Conservation (phyloP, 2,888 invertebrate genomes). For the Saturnia japonica region DNA sequence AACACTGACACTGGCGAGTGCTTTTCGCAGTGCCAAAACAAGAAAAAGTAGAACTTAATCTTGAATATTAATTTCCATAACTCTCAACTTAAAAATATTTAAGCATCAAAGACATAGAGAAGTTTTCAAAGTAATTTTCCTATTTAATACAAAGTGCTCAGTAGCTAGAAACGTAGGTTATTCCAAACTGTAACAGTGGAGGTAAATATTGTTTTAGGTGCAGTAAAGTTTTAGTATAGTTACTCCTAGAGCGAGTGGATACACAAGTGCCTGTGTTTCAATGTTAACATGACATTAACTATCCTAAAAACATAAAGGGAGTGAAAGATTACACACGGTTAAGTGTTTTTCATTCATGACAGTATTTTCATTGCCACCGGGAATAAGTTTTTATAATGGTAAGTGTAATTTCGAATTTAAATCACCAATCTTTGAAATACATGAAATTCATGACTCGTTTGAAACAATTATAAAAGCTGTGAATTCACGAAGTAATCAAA, state of each 20-base stretch:
- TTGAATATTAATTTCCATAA: too few relatives aligned
- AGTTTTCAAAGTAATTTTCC: not conserved
- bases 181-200: constrained; percentile 2
- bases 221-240: constrained; percentile 9
- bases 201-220: constrained; percentile 15
- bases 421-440: not conserved
- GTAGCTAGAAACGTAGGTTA: not conserved
- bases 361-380: not conserved
- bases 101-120: too few relatives aligned
- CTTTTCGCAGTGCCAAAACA: too few relatives aligned
- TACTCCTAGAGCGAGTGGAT: not conserved
- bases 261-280: not conserved
- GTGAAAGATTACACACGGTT: constrained; percentile 2
- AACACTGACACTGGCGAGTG: too few relatives aligned
- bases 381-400: not conserved
- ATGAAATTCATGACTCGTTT: constrained; percentile 13
- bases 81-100: too few relatives aligned
- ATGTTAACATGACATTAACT: not conserved
- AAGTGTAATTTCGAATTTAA: not conserved
- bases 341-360: not conserved
- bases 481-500: constrained; percentile 13
- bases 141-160: constrained; percentile 1
- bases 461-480: constrained; percentile 9
- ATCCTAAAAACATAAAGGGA: constrained; percentile 13
- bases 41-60: too few relatives aligned